Evolutionary conservation across 2,888 invertebrate species (phyloP), one percentile per base, ranked within the genome.

Genomic region (Hedya salicella): DNA sequence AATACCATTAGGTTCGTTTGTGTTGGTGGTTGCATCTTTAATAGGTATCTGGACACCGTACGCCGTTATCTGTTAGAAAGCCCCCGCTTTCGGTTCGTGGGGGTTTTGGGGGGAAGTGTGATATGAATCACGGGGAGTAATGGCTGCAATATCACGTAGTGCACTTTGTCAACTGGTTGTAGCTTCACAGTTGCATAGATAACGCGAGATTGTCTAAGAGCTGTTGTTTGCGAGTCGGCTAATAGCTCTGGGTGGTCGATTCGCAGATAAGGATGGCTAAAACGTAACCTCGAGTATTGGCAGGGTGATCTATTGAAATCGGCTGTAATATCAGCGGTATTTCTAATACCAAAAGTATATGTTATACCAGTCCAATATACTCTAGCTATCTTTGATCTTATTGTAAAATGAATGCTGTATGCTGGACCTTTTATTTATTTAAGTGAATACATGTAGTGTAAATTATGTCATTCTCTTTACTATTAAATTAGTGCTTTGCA

Each of bases 71-170:
- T 86, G 82, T 76, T 83, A 82, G 76, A 74, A 74, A 82, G 79
- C 78, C 76, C 75, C 76, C 73, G 76, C 77, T 80, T 69, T 67
- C 80, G 76, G 79, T 77, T 76, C 73, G 76, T 78, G 76, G 68
- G 71, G 74, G 76, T 75, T 68, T 69, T 71, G 73, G 72, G 78
- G 83, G 85, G 83, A 82, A 82, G 75, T 68, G 70, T 82, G 89
- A 89, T 89, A 91, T 91, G 91, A 91, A 92, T 92, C 91, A 91
- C 91, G 72, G 82, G 86, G 89, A 91, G 89, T 91, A 91, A 91
- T 91, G 91, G 91, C 87, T 86, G 88, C 89, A 91, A 91, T 92
- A 91, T 90, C 91, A 91, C 92, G 92, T 91, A 92, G 86, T 89
- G 91, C 90, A 92, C 89, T 92, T 92, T 91, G 91, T 92, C 92